Percentiles rank a stretch among this genome's conserved stretches.
These are phyloP conservation scores for Synanthedon tipuliformis DNA, from an alignment of 2,888 invertebrate species.

Conservation along the genomic window DNA sequence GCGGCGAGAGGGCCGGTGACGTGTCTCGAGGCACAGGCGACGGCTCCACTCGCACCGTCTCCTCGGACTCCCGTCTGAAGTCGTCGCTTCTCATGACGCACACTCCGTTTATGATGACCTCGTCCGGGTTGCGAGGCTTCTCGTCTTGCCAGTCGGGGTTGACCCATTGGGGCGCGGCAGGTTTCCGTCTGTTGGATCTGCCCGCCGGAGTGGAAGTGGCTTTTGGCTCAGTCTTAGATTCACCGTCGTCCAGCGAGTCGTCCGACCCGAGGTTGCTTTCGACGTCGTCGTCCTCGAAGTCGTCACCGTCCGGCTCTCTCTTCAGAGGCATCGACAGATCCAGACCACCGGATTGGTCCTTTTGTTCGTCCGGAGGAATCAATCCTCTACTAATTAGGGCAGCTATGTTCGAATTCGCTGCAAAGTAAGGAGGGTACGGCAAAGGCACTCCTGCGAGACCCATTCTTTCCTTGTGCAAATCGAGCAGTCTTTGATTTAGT, in stretches of 20 bases:
- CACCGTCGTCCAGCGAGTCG: slow-evolving; percentile 67
- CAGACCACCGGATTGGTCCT: slow-evolving; percentile 86
- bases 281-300: slow-evolving; percentile 83
- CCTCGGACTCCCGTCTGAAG: slow-evolving; percentile 74
- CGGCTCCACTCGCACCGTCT: slow-evolving; percentile 82
- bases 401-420: slow-evolving; percentile 79
- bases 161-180: slow-evolving; percentile 97
- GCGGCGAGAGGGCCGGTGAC: slow-evolving; percentile 23
- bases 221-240: slow-evolving; percentile 71
- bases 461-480: slow-evolving; percentile 87
- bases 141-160: slow-evolving; percentile 93
- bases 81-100: slow-evolving; percentile 91
- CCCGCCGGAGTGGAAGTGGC: slow-evolving; percentile 57
- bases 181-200: slow-evolving; percentile 83
- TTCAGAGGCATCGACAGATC: slow-evolving; percentile 90
- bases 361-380: slow-evolving; percentile 73
- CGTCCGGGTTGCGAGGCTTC: slow-evolving; percentile 71
- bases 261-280: slow-evolving; percentile 82
- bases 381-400: slow-evolving; percentile 79
- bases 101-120: slow-evolving; percentile 93
- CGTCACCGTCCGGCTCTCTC: slow-evolving; percentile 80
- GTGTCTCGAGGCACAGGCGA: slow-evolving; percentile 73
- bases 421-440: slow-evolving; percentile 82
- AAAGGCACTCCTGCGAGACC: slow-evolving; percentile 82
- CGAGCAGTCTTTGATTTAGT: slow-evolving; percentile 88